phyloP scores from a whole-genome alignment of 2,888 invertebrate genomes.

The Andrena chrysosceles region DNA sequence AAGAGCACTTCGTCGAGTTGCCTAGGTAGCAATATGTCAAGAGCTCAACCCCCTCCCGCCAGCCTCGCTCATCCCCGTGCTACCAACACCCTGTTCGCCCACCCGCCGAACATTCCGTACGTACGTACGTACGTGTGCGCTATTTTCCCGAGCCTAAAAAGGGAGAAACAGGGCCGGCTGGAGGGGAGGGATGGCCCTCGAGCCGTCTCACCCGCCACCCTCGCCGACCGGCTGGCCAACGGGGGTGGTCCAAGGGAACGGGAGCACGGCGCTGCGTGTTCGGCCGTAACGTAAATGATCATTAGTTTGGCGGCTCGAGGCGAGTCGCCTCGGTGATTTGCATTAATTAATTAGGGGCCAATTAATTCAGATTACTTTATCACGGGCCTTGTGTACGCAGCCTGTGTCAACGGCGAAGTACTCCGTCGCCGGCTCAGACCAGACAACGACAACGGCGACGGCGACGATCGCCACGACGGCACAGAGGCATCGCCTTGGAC shows the following conservation, averaged over 20 bases:
- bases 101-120: constrained; percentile 60
- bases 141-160: constrained; percentile 54
- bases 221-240: constrained; percentile 14
- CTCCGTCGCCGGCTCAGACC: constrained; percentile 33
- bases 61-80: constrained; percentile 55
- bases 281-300: constrained; percentile 67
- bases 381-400: constrained; percentile 57
- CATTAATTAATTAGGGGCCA: constrained; percentile 75
- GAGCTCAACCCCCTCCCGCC: constrained; percentile 75
- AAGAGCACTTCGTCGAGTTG: constrained; percentile 81
- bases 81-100: constrained; percentile 53
- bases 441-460: constrained; percentile 47
- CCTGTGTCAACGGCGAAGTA: constrained; percentile 46
- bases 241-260: constrained; percentile 46
- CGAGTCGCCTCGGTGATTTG: constrained; percentile 64
- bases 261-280: constrained; percentile 53
- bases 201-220: constrained; percentile 38
- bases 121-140: constrained; percentile 56
- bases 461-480: constrained; percentile 37
- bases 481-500: constrained; percentile 63
- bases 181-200: constrained; percentile 28
- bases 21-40: constrained; percentile 84
- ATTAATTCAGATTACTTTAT: constrained; percentile 76
- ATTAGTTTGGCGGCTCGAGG: constrained; percentile 61
- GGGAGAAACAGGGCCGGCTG: constrained; percentile 26